Evolutionary conservation across 2,113 vertebrate species (phyloP), one percentile per base, ranked within the genome.

Genomic region (Climacteris rufus): DNA sequence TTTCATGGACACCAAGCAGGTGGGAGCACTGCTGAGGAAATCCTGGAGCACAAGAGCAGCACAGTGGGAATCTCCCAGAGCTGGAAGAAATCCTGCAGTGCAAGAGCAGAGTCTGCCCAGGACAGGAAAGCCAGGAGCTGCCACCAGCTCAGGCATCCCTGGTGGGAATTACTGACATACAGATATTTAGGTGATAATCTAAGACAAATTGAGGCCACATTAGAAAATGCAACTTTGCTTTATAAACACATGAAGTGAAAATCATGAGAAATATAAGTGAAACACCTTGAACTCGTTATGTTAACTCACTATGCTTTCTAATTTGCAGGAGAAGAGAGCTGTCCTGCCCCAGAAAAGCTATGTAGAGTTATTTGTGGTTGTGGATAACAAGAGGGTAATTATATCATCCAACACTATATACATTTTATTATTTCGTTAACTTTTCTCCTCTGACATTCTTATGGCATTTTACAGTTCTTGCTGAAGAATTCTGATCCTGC

Each of bases 321-420:
- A 96, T 90, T 63, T 93, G 92, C 97, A 99, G 99, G 98, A 81
- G 87, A 98, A 98, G 91, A 94, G 99, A 81, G 97, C 92, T 44
- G 93, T 97, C 71, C 94, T 99, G 78, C 98, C 98, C 35, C 97
- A 97, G 78, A 98, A 98, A 66, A 98, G 97, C 92, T 99, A 98
- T 15, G 96, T 99, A 47, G 99, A 99, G 95, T 89, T 99, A 93
- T 98, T 96, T 20, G 86, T 99, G 80, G 98, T 99, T 68, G 98
- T 98, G 35, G 99, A 99, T 96, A 95, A 99, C 63, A 90, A 97
- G 45, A 98, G 98, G 97, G 99, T 99, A 96, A 97, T 95, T 89
- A 22, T 27, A 52, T 56, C 35, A 37, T 71, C 52, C 50, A 70
- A 7, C 28, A 31, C 21, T 49, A 61, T 37, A 89, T 17, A 21